Base-by-base conservation (phyloP, 2,888 invertebrate species). In the Rhynchonema sp. region DNA sequence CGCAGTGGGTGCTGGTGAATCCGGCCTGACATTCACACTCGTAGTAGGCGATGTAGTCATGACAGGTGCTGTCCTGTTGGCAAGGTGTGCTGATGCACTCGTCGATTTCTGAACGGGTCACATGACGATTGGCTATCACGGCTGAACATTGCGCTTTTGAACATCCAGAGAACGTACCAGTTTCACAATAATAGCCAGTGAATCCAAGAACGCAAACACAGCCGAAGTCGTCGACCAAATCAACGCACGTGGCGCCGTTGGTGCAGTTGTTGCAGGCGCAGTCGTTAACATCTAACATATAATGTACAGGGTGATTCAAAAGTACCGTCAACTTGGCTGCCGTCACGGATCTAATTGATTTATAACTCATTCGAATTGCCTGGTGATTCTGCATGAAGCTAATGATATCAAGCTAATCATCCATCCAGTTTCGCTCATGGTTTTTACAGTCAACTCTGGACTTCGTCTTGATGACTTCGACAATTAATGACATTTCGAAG, bases 1-100 rank as follows among this genome's bases (percentile, higher is more conserved):
- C 88, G 70, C 94, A 94, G 30, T 90, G 82, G 74, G 89, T 88
- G 53, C 92, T 94, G 13, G 86, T 84, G 70, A 90, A 94, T 38
- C 92, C 94, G 52, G 85, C 80, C 2, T 89, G 87, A 75, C 94
- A 94, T 2, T 82, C 78, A 70, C 94, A 94, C 2, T 38, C 25
- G 46, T 46, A 46, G 27, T 9, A 22, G 46, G 25, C 57, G 20
- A 57, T 38, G 23, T 22, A 22, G 26, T 57, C 57, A 26, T 38
- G 9, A 23, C 57, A 57, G 38, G 46, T 46, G 23, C 57, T 29
- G 27, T 38, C 27, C 30, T 57, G 3, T 13, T 26, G 46, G 46
- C 57, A 57, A 20, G 46, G 38, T 3, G 17, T 23, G 30, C 30
- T 30, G 23, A 27, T 23, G 56, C 56, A 56, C n/a, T 56, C 56